These are phyloP conservation scores for Polypterus senegalus DNA, from an alignment of 2,113 vertebrate genomes.

Conservation along the genomic window DNA sequence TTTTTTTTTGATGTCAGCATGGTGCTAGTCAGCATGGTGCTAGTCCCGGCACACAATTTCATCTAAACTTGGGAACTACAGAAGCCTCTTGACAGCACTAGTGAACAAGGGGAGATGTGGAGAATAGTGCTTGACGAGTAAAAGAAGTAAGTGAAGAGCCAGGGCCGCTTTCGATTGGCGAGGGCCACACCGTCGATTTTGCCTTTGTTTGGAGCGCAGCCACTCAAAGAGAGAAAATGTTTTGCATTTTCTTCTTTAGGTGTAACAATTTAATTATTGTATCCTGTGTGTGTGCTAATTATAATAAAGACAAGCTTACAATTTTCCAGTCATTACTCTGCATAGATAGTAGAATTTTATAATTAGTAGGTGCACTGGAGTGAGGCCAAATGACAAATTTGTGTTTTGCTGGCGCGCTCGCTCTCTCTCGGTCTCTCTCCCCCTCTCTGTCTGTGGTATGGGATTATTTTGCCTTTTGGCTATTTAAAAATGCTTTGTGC, in stretches of 20 bases:
- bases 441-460: conserved; percentile 25
- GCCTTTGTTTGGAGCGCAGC: no score
- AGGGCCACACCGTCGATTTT: conserved; percentile 24
- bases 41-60: no score
- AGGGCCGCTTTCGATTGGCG: background rate
- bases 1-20: no score
- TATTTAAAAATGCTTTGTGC: conserved; percentile 39
- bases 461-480: conserved; percentile 40
- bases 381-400: conserved; percentile 51
- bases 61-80: no score
- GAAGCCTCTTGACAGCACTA: no score
- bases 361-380: conserved; percentile 54
- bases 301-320: conserved; percentile 52
- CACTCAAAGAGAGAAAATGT: no score
- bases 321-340: conserved; percentile 58
- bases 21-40: no score
- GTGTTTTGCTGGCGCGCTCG: conserved; percentile 23
- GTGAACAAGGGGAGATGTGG: no score
- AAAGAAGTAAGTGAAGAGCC: no score
- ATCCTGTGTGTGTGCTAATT: conserved; percentile 52
- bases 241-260: conserved; percentile 36
- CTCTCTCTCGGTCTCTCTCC: no score
- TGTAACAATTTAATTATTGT: conserved; percentile 57
- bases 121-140: no score
- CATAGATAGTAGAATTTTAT: conserved; percentile 31